Base-by-base conservation (phyloP, 2,888 invertebrate species). In the Tubulanus polymorphus region DNA sequence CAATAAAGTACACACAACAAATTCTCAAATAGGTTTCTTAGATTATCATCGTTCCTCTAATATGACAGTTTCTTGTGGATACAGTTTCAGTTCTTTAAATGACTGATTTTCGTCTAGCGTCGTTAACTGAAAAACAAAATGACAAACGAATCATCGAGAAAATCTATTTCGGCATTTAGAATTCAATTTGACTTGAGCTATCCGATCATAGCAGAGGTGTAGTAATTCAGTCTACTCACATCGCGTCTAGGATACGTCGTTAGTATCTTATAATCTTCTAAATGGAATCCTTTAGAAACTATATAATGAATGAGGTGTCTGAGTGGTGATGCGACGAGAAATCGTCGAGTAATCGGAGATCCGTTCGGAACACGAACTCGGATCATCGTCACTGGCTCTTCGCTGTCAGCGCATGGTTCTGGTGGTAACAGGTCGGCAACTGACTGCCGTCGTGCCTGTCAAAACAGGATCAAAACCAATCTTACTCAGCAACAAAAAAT, bases 231-330 rank as follows among this genome's bases (percentile, higher is more conserved):
- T 23, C 10, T 54, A 87, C 90, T 89, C 83, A 95, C 91, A 85
- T 95, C 95, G 85, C 89, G 87, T 75, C 93, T 86, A 76, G 95
- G 95, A 90, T 90, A 95, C 80, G 92, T 90, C 69, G 90, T 88
- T 71, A 95, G 88, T 59, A 94, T 87, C 84, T 94, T 95, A 79
- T 87, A 94, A 75, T 90, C 90, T 69, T 89, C 88, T 67, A 86
- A 85, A 62, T 91, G 89, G 81, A 87, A 95, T 57, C 94, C 94
- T 82, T 91, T 85, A 47, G 92, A 90, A 55, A 89, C 87, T 63
- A 94, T 85, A 82, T 86, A 95, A 81, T 93, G 90, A 66, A 94
- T 82, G 72, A 95, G 83, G 64, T 87, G 87, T 85, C 88, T 83
- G 3, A 78, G 60, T 18, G 66, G 66, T 48, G 85, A 82, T 54